Base-by-base conservation (phyloP, 1,140 invertebrate species). In the Drosophila jambulina region DNA sequence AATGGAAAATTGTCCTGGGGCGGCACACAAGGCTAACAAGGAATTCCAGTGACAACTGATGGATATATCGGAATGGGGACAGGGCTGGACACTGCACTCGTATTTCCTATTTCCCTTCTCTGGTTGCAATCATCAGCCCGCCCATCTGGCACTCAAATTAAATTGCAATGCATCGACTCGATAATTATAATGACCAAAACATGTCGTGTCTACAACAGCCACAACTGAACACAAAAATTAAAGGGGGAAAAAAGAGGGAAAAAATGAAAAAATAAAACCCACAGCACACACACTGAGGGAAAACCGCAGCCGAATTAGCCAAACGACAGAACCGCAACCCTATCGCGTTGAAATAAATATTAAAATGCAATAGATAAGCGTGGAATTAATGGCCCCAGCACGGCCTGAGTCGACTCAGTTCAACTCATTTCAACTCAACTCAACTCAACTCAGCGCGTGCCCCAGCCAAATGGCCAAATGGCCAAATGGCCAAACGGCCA, bases 151-250 rank as follows among this genome's bases (percentile, higher is more conserved):
- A 75, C 70, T 54, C 70, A 83, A 64, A 67, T 61, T 54, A 59
- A 86, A 86, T 85, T 82, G 76, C 82, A 82, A 79, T 86, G 68
- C 78, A 75, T 64, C 65, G 56, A 42, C 43, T 76, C 68, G 74
- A 87, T 76, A 80, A 80, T 74, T 77, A 69, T 88, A 88, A 83
- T 80, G 82, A 77, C 83, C 83, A 87, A 86, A 87, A 87, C 83
- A 86, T 87, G 83, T 87, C 83, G 83, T 81, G 70, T 74, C 53
- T 61, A 71, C 43, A 72, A 59, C 65, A 38, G 64, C 34, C 17
- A 19, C 34, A 46, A 48, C 27, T 19, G 36, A 64, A 40, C 21
- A 42, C 29, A 40, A 40, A 61, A 42, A 27, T 32, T 48, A 27
- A 21, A n/a, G 32, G 25, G 25, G 25, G 17, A 9, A 32, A 59